Conservation (phyloP, 2,888 invertebrate genomes). For the Zhuqinia jingwanae region DNA sequence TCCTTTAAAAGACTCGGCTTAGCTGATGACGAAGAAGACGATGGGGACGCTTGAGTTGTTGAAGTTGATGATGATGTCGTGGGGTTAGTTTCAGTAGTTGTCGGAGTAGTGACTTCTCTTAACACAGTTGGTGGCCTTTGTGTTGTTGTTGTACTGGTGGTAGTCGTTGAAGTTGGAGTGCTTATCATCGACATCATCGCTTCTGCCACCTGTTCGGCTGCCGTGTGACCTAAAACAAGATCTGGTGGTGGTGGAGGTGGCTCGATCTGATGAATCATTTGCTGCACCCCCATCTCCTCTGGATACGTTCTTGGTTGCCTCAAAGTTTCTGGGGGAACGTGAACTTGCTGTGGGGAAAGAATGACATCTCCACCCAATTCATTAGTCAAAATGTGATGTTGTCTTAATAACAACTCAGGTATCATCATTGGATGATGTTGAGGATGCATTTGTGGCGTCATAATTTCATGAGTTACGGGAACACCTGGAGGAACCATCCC, state of each 20-base stretch:
- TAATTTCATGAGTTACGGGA: neutral
- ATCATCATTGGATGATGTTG: neutral
- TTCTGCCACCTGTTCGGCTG: neutral
- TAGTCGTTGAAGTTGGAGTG: neutral
- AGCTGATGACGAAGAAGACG: neutral
- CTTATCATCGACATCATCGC: neutral
- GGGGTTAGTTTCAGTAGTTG: neutral
- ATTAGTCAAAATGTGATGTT: neutral
- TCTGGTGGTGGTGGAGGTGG: neutral
- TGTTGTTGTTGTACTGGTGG: neutral
- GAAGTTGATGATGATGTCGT: neutral
- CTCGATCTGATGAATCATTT: conserved; percentile 32
- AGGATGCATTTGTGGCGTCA: neutral
- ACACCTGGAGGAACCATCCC: neutral
- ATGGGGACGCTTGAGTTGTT: neutral
- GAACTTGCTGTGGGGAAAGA: neutral
- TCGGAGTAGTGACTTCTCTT: neutral
- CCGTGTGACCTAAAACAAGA: neutral
- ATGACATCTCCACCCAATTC: neutral
- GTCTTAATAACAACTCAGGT: neutral
- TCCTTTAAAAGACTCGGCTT: conserved; percentile 1
- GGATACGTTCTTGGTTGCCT: conserved; percentile 1
- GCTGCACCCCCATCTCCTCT: conserved; percentile 9
- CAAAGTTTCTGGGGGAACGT: conserved; percentile 14
- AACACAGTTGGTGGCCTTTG: conserved; percentile 14